phyloP scores from a whole-genome alignment of 2,888 invertebrate genomes.

The Limenitis camilla region DNA sequence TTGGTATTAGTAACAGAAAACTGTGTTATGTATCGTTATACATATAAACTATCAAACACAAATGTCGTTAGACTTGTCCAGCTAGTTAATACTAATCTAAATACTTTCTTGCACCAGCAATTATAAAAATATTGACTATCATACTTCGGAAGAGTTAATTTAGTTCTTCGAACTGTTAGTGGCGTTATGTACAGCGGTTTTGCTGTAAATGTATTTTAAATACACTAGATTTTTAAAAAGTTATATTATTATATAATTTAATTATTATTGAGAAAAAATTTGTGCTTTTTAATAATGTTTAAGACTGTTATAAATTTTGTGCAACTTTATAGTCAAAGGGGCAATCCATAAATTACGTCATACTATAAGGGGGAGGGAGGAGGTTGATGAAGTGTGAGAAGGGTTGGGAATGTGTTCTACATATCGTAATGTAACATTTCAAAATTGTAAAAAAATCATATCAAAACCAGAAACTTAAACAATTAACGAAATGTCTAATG shows the following conservation, averaged over 20 bases:
- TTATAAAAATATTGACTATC: conserved; percentile 61
- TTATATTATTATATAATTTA: not conserved
- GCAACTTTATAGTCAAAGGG: no score
- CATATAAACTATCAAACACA: not conserved
- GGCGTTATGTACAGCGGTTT: conserved; percentile 14
- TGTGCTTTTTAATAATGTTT: not conserved
- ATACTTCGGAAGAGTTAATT: conserved; percentile 42
- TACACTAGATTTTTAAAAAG: conserved; percentile 2
- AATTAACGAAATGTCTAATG: no score
- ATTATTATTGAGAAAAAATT: not conserved
- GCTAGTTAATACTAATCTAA: conserved; percentile 45
- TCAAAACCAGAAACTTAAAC: no score
- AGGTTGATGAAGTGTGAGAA: no score
- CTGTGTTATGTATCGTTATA: not conserved
- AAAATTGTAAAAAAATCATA: no score
- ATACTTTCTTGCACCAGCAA: conserved; percentile 53
- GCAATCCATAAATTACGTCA: no score
- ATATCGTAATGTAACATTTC: no score
- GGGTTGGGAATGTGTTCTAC: no score
- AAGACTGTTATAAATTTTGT: not conserved
- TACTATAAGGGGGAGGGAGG: no score
- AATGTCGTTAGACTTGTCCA: conserved; percentile 28
- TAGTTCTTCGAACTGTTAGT: conserved; percentile 18
- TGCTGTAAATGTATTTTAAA: conserved; percentile 13
- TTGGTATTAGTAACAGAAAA: conserved; percentile 3